Evolutionary conservation across 2,797 vertebrate genomes (phyloP).

Genomic region (Sitta carolinensis): DNA sequence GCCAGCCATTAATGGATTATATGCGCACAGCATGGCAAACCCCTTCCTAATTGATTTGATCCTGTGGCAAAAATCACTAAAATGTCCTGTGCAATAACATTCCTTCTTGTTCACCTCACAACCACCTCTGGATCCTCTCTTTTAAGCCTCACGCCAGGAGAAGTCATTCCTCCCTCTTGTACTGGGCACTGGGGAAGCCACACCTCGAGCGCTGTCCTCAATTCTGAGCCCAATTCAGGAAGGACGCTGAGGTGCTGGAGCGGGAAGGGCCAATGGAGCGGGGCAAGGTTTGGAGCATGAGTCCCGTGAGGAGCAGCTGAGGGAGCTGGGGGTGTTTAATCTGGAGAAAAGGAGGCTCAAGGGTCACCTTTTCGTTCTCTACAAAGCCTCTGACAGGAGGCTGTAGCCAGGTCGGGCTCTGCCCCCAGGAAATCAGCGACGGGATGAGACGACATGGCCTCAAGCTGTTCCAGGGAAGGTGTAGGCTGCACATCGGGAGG

Average conservation of each 20-base stretch:
- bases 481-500: not conserved
- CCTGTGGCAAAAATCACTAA: not conserved
- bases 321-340: not conserved
- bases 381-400: too few relatives aligned
- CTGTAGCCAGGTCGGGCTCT: fast-evolving
- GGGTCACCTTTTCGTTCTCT: fast-evolving
- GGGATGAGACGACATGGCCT: not conserved
- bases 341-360: not conserved
- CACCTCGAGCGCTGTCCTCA: not conserved
- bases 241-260: not conserved
- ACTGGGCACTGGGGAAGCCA: not conserved
- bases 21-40: not conserved
- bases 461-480: not conserved
- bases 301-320: not conserved
- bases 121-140: fast-evolving
- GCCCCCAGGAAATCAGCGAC: not conserved
- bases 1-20: not conserved
- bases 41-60: not conserved
- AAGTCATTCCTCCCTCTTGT: not conserved
- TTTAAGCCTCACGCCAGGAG: not conserved
- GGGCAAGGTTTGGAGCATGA: not conserved
- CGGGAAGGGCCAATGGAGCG: fast-evolving
- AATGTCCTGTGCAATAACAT: fast-evolving
- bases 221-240: not conserved
- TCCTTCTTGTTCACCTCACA: not conserved